These are phyloP conservation scores for Dicyrtomina minuta DNA, from an alignment of 2,888 invertebrate genomes.

Conservation along the genomic window DNA sequence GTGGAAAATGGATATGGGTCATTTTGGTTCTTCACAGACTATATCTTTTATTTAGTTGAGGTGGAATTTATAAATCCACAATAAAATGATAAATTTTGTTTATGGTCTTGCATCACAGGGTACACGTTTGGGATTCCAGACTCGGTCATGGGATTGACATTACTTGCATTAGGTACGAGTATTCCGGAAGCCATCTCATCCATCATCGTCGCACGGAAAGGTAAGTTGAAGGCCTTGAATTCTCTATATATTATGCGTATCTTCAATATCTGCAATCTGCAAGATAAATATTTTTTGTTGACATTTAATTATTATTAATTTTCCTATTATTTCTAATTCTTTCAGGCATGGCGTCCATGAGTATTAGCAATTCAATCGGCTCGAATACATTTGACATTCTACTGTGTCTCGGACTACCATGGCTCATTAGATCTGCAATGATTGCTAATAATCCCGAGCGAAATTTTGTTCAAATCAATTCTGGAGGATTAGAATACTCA, in stretches of 20 bases:
- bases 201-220: constrained; percentile 88
- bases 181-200: constrained; percentile 93
- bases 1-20: too few relatives aligned
- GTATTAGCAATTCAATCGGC: constrained; percentile 85
- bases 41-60: too few relatives aligned
- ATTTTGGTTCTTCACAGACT: too few relatives aligned
- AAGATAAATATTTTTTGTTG: too few relatives aligned
- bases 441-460: constrained; percentile 69
- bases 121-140: constrained; percentile 88
- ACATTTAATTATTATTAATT: too few relatives aligned
- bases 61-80: too few relatives aligned
- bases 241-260: too few relatives aligned
- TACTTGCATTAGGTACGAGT: constrained; percentile 86
- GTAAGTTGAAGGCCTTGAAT: constrained; percentile 59
- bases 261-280: too few relatives aligned
- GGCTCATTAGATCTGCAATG: constrained; percentile 83
- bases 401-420: constrained; percentile 81
- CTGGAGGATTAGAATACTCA: constrained; percentile 86
- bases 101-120: constrained; percentile 62
- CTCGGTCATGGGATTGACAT: constrained; percentile 94
- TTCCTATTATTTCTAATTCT: too few relatives aligned
- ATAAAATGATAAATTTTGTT: too few relatives aligned
- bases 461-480: constrained; percentile 83
- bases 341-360: constrained; percentile 88
- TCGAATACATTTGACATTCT: constrained; percentile 87